Evolutionary conservation across 1,140 invertebrate genomes (phyloP).

Genomic region (Leptinotarsa texana): DNA sequence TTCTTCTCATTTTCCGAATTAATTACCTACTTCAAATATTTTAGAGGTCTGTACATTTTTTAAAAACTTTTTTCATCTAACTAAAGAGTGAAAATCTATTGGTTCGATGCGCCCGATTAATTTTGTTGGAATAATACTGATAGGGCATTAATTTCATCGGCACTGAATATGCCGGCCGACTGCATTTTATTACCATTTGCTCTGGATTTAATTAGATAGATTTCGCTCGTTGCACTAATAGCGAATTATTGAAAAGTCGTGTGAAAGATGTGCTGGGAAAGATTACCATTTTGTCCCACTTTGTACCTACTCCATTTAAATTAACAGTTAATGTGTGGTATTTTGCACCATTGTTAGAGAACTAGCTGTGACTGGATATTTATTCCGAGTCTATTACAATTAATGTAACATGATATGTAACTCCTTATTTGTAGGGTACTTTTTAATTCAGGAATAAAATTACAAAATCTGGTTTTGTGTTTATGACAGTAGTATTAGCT

Average conservation of each 20-base stretch:
- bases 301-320: neutral
- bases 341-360: neutral
- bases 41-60: too few relatives aligned
- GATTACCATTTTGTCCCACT: neutral
- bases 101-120: neutral
- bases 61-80: too few relatives aligned
- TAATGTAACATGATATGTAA: too few relatives aligned
- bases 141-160: slow-evolving; percentile 10
- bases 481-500: too few relatives aligned
- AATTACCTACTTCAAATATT: too few relatives aligned
- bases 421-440: too few relatives aligned
- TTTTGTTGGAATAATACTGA: neutral
- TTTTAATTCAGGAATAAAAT: too few relatives aligned
- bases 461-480: too few relatives aligned
- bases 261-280: neutral
- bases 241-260: slow-evolving; percentile 6
- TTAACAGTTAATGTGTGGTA: neutral
- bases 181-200: slow-evolving; percentile 10
- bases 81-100: too few relatives aligned
- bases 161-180: neutral
- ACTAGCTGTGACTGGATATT: too few relatives aligned
- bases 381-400: too few relatives aligned
- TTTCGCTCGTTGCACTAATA: neutral
- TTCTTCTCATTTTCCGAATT: too few relatives aligned
- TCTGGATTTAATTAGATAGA: slow-evolving; percentile 11